phyloP scores from a whole-genome alignment of 1,140 invertebrate genomes.

The Drosophila prosaltans region DNA sequence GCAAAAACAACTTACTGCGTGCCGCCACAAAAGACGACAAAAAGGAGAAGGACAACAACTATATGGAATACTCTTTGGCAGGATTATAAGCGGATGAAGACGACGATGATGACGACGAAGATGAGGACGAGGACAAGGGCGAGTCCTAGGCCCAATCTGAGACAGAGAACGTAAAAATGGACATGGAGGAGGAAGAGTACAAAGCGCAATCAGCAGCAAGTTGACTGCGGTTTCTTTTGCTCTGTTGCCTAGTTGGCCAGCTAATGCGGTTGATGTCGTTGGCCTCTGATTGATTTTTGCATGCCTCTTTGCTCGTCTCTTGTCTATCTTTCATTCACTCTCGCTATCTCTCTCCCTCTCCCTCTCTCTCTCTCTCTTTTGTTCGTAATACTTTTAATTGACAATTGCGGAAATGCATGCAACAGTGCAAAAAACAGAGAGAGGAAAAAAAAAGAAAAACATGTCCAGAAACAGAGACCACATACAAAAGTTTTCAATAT shows the following conservation, averaged over 20 bases:
- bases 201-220: constrained; percentile 73
- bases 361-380: neutral
- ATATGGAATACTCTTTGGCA: neutral
- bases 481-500: constrained; percentile 73
- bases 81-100: constrained; percentile 23
- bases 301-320: constrained; percentile 50
- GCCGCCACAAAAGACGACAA: constrained; percentile 55
- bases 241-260: constrained; percentile 57
- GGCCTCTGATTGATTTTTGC: constrained; percentile 74
- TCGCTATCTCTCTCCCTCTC: neutral
- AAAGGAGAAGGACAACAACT: constrained; percentile 4
- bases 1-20: constrained; percentile 43
- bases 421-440: constrained; percentile 33
- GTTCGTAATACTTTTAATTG: constrained; percentile 76
- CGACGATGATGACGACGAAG: constrained; percentile 8
- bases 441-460: constrained; percentile 1
- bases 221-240: constrained; percentile 60
- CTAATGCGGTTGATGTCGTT: constrained; percentile 74
- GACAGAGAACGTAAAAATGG: constrained; percentile 11
- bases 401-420: constrained; percentile 76
- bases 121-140: constrained; percentile 4
- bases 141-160: neutral
- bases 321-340: neutral
- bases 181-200: constrained; percentile 31
- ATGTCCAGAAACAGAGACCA: constrained; percentile 50